phyloP scores from a whole-genome alignment of 2,113 vertebrate species.

The Etheostoma spectabile region DNA sequence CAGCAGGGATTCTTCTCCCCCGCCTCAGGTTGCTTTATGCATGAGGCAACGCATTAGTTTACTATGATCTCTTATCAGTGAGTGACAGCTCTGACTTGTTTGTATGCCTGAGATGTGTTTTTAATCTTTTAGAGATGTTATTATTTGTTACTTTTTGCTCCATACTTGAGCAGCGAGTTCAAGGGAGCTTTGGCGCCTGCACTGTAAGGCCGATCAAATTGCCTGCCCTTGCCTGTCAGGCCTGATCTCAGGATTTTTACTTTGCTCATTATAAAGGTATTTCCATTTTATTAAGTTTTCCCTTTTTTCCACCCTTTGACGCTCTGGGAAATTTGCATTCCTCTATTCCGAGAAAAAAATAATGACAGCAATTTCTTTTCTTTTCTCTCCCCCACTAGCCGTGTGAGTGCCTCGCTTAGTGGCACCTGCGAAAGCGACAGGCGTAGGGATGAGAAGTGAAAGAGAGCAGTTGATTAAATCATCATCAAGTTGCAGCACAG shows the following conservation, averaged over 20 bases:
- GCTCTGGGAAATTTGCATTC: constrained; percentile 95
- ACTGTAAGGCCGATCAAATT: constrained; percentile 90
- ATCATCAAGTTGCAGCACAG: constrained; percentile 97
- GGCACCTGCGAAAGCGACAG: constrained; percentile 98
- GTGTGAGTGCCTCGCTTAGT: constrained; percentile 96
- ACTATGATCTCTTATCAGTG: constrained; percentile 74
- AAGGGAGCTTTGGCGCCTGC: constrained; percentile 83
- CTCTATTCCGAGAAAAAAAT: constrained; percentile 90
- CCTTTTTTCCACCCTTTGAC: constrained; percentile 84
- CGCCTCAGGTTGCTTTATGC: constrained; percentile 52
- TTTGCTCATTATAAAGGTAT: constrained; percentile 94
- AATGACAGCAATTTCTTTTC: constrained; percentile 97
- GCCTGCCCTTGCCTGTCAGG: constrained; percentile 92
- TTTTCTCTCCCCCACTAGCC: constrained; percentile 86
- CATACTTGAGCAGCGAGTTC: constrained; percentile 76
- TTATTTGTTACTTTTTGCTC: constrained; percentile 84
- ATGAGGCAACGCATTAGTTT: constrained; percentile 58
- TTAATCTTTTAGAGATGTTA: constrained; percentile 75
- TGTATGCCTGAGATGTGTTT: constrained; percentile 61
- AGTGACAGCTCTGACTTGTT: constrained; percentile 71
- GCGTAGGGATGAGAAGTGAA: constrained; percentile 97
- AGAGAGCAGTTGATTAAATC: constrained; percentile 99
- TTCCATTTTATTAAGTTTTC: constrained; percentile 79
- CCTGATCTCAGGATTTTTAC: constrained; percentile 90
- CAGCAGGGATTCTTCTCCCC: constrained; percentile 36